phyloP scores from a whole-genome alignment of 2,113 vertebrate species.

The Edolisoma coerulescens region DNA sequence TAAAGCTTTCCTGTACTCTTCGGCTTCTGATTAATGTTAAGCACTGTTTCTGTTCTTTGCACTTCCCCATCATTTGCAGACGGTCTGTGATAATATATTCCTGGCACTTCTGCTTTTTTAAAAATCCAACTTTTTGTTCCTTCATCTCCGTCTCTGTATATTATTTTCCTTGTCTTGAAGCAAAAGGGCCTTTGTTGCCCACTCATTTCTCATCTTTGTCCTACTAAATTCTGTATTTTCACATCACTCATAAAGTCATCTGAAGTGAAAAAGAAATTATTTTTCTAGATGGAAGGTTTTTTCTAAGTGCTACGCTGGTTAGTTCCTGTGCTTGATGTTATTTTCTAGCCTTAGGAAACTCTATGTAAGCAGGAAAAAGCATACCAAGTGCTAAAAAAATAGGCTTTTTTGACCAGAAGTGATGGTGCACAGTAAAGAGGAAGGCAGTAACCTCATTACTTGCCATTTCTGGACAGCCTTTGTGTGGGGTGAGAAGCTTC shows the following conservation, averaged over 20 bases:
- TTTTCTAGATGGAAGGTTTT: not conserved
- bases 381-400: not conserved
- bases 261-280: not conserved
- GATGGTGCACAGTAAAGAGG: not conserved
- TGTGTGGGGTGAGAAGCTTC: not conserved
- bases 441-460: not conserved
- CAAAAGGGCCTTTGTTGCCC: not conserved
- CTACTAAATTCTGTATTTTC: constrained; percentile 17
- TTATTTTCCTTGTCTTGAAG: constrained; percentile 23
- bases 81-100: not conserved
- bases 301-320: not conserved
- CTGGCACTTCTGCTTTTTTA: not conserved
- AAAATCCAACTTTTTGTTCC: not conserved
- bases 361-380: not conserved
- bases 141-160: not conserved
- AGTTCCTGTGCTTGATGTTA: not conserved
- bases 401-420: not conserved
- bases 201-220: constrained; percentile 16
- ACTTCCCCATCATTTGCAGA: not conserved
- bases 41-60: not conserved
- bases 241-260: not conserved
- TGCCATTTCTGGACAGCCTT: not conserved
- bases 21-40: not conserved
- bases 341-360: not conserved
- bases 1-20: not conserved